Evolutionary conservation across 2,888 invertebrate species (phyloP).

Genomic region (Drosophila dives): DNA sequence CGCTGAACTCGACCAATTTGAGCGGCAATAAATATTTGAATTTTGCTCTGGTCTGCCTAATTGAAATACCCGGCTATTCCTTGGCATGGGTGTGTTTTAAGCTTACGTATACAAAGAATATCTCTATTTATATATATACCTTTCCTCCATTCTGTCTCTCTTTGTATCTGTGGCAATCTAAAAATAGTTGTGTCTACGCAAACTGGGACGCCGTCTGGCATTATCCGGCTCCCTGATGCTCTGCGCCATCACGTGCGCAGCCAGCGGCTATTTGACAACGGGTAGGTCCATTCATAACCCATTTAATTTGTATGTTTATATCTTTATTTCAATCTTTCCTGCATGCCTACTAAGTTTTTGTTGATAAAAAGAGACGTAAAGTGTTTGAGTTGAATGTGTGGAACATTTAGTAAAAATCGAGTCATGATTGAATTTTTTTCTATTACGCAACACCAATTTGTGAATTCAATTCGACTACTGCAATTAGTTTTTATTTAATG

Average conservation of each 20-base stretch:
- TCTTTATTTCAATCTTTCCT: slow-evolving; percentile 3
- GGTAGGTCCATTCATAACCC: slow-evolving; percentile 75
- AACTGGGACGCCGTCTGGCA: slow-evolving; percentile 86
- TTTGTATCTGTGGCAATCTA: slow-evolving; percentile 9
- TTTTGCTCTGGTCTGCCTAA: slow-evolving; percentile 87
- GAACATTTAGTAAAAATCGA: neutral
- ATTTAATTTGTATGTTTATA: neutral
- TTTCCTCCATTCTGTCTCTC: neutral
- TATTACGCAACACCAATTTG: neutral
- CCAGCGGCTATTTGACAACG: slow-evolving; percentile 86
- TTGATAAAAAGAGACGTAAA: slow-evolving; percentile 69
- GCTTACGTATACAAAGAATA: neutral
- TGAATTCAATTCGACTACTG: neutral
- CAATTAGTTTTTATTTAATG: neutral
- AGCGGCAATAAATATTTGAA: slow-evolving; percentile 89
- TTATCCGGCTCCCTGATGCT: slow-evolving; percentile 86
- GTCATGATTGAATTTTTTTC: neutral
- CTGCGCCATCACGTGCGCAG: slow-evolving; percentile 86
- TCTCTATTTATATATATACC: neutral
- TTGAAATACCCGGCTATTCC: slow-evolving; percentile 88
- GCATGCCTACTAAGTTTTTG: slow-evolving; percentile 63
- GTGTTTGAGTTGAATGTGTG: neutral
- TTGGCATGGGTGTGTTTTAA: slow-evolving; percentile 84
- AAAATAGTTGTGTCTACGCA: slow-evolving; percentile 85
- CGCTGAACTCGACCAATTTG: slow-evolving; percentile 88